Evolutionary conservation across 2,888 invertebrate species (phyloP), one percentile per base, ranked within the genome.

Genomic region (Proisotoma minuta): DNA sequence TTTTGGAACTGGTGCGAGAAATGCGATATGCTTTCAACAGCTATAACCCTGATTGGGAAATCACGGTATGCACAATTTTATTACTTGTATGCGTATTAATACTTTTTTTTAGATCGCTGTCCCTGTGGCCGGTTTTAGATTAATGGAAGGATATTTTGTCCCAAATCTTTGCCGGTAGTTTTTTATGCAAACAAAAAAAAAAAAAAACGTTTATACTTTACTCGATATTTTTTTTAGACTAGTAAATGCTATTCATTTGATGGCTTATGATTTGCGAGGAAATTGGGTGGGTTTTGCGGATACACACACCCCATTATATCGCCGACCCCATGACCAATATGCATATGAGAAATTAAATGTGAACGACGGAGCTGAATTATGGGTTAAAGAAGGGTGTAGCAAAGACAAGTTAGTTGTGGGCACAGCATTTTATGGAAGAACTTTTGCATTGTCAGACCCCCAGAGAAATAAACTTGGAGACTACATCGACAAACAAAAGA

Each of bases 91-190:
- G n/a, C n/a, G n/a, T n/a, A n/a, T 5, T 18, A n/a, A 43, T 20
- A 43, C 43, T 43, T 50, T 50, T 29, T n/a, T 0, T 28, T 39
- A 54, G 54, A 91, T 91, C 80, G 92, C 92, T 0, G 92, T 92
- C 4, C 92, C 92, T 0, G 82, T 93, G 48, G 91, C 91, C 2
- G 89, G 88, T 77, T 92, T 91, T 77, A 81, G 91, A 28, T 80
- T 93, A 39, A 87, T 90, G 77, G 92, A 92, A 78, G 93, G 92
- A 0, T 93, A 93, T 75, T 90, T 92, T 76, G 92, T 93, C 5
- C 89, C 90, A 15, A 91, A 92, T 76, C 79, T 93, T 52, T 91
- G 91, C 84, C 83, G 87, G 91, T 91, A 79, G 83, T 86, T 54
- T 28, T 24, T n/a, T n/a, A n/a, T n/a, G n/a, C n/a, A n/a, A n/a